These are phyloP conservation scores for Petaurus breviceps DNA, from an alignment of 2,113 vertebrate species.

Conservation along the genomic window DNA sequence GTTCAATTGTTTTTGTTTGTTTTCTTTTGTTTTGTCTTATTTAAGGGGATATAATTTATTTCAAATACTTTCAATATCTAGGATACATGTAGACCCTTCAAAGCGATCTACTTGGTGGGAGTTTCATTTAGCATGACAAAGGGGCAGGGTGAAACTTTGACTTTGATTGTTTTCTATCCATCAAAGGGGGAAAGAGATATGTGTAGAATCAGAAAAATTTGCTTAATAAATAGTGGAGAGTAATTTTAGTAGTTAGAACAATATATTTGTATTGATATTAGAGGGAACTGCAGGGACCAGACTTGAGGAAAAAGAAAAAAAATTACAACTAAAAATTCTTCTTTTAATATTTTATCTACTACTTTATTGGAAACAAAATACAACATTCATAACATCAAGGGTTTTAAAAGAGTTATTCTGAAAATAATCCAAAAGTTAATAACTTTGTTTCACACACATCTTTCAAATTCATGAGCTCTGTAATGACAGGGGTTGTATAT, in stretches of 20 bases:
- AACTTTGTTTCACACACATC: too few species aligned
- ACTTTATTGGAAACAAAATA: too few species aligned
- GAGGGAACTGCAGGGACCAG: too few species aligned
- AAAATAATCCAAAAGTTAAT: too few species aligned
- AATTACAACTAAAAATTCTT: too few species aligned
- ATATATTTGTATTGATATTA: neutral
- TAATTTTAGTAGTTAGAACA: neutral
- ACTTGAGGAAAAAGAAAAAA: too few species aligned
- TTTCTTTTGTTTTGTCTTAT: too few species aligned
- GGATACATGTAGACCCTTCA: neutral
- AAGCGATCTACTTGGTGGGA: neutral
- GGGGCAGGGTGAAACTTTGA: neutral
- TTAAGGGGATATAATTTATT: neutral
- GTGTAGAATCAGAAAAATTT: neutral
- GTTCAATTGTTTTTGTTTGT: neutral
- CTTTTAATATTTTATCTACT: too few species aligned
- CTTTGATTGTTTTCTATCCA: neutral
- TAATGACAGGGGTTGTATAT: too few species aligned
- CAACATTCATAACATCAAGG: too few species aligned
- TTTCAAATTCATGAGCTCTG: too few species aligned
- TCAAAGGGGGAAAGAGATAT: neutral
- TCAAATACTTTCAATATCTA: neutral
- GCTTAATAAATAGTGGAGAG: neutral
- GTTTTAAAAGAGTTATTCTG: too few species aligned
- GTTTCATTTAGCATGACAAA: neutral